A percentile compares a stretch with the other conserved stretches of the same genome.
phyloP scores from a whole-genome alignment of 2,797 vertebrate species.

The Sebastes trivittatus region DNA sequence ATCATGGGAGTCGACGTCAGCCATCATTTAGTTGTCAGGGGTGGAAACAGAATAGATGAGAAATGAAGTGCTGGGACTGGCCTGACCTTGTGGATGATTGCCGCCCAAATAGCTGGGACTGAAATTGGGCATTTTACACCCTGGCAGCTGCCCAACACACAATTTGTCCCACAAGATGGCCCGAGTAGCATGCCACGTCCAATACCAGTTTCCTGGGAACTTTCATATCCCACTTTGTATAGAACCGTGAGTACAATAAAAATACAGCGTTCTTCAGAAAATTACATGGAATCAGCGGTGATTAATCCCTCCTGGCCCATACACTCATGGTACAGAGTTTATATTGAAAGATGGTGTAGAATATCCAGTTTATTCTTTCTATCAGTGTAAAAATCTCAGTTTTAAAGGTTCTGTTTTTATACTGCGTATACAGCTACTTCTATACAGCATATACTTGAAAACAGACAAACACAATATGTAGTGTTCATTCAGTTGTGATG shows the following conservation, averaged over 20 bases:
- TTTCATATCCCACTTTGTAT: slow-evolving; percentile 34
- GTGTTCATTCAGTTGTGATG: neutral
- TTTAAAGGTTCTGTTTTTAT: neutral
- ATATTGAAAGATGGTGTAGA: slow-evolving; percentile 11
- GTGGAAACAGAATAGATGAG: slow-evolving; percentile 80
- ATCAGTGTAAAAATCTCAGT: neutral
- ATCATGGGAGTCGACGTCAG: slow-evolving; percentile 75
- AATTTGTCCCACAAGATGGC: slow-evolving; percentile 77
- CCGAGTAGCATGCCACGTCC: slow-evolving; percentile 64
- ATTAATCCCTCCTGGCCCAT: slow-evolving; percentile 36
- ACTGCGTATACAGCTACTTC: neutral
- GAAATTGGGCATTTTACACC: slow-evolving; percentile 87
- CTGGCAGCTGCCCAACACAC: slow-evolving; percentile 84
- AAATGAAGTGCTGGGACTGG: slow-evolving; percentile 78
- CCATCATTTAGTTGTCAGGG: slow-evolving; percentile 83
- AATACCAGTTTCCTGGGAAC: slow-evolving; percentile 77
- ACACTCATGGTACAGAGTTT: slow-evolving; percentile 17
- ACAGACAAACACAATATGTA: neutral
- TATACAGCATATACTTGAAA: neutral
- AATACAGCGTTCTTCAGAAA: slow-evolving; percentile 56
- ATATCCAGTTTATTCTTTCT: neutral
- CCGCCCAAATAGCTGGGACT: slow-evolving; percentile 78
- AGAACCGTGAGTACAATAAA: slow-evolving; percentile 46
- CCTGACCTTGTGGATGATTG: slow-evolving; percentile 84
- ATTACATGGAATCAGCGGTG: slow-evolving; percentile 36